Base-by-base conservation (phyloP, 2,113 vertebrate species). In the Crotalus helleri region DNA sequence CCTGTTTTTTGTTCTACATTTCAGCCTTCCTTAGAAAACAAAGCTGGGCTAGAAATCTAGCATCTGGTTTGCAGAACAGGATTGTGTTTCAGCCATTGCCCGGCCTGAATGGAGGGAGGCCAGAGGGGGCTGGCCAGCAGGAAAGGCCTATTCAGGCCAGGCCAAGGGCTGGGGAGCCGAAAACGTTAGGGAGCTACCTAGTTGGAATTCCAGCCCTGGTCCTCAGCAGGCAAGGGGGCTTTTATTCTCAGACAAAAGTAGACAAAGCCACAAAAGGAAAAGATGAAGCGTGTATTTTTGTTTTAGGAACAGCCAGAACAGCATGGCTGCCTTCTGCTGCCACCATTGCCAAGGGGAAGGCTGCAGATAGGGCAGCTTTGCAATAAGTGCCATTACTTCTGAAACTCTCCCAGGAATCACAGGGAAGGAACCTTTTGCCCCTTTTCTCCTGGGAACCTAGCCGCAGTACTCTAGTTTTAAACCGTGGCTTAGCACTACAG, bases 51-150 rank as follows among this genome's bases (percentile, higher is more conserved):
- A 53, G 59, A 26, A 74, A 5, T 24, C 81, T 6, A 29, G 74
- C 1, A 24, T 24, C 17, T 19, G 46, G 17, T 44, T 15, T 24
- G 2, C 33, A 3, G 0, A 1, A 39, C 0, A 19, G 33, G 12
- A 57, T 91, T 49, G 26, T 26, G 1, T 89, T 64, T 11, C 64
- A 87, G 33, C 6, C 90, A 24, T 0, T 90, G 69, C 89, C 88
- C 54, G 46, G 64, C 5, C 17, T 57, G 55, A 90, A 89, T 85
- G 64, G 21, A 1, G 6, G 89, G 85, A 85, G 26, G 85, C 64
- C 86, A 8, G 39, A 9, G 58, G n/a, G 74, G 92, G 91, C 92
- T 49, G 94, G 26, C 1, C 33, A 74, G n/a, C 24, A 81, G 44
- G 24, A 61, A 81, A 61, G 57, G 1, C 24, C 46, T 1, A 1